Conservation (phyloP, 1,140 invertebrate species). For the Trachymyrmex cornetzi region DNA sequence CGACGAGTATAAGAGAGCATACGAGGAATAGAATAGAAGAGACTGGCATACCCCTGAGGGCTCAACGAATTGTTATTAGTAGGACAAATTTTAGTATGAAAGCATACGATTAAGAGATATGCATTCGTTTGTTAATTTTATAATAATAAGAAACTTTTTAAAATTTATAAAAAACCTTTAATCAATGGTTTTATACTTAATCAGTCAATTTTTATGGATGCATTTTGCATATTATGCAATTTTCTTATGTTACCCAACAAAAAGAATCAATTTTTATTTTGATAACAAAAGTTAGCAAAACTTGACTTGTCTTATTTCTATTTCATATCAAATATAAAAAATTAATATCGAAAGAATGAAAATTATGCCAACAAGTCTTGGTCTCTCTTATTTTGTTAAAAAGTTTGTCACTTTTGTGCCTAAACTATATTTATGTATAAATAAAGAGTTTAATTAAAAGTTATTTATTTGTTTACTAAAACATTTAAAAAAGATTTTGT, state of each 20-base stretch:
- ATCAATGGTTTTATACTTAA: neutral
- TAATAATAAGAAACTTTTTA: neutral
- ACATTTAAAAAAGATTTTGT: neutral
- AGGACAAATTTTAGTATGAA: conserved; percentile 11
- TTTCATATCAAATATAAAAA: too few species aligned
- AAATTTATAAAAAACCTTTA: neutral
- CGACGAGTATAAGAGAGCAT: conserved; percentile 13
- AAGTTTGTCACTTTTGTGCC: too few species aligned
- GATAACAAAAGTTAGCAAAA: neutral
- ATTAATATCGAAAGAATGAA: too few species aligned
- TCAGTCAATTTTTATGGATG: too few species aligned
- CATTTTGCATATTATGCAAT: neutral
- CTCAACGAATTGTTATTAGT: conserved; percentile 35
- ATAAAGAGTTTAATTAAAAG: too few species aligned
- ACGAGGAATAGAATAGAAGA: conserved; percentile 5
- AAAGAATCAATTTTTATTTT: neutral
- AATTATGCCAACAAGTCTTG: too few species aligned
- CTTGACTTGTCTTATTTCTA: too few species aligned
- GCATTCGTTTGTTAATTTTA: neutral
- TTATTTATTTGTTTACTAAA: too few species aligned
- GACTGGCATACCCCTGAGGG: neutral
- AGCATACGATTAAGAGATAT: neutral
- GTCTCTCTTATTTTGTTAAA: too few species aligned
- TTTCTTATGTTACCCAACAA: neutral
- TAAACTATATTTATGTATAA: too few species aligned